These are phyloP conservation scores for Hydropotes inermis DNA, from an alignment of 2,113 vertebrate species.

Conservation along the genomic window DNA sequence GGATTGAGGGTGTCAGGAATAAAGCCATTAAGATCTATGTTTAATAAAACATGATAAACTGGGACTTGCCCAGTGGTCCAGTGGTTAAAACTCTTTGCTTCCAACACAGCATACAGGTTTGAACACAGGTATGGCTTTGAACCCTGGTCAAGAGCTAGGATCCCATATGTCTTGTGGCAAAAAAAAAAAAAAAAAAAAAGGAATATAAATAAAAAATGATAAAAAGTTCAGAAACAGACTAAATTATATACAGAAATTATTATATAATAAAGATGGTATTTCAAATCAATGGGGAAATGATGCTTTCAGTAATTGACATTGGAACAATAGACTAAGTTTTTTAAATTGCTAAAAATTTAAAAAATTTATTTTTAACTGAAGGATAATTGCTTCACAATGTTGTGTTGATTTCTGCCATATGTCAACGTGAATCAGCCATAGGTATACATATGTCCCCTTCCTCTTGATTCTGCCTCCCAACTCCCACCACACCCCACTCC, in stretches of 20 bases:
- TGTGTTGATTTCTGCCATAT: not conserved
- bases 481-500: not conserved
- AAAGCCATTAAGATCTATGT: not conserved
- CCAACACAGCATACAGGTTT: not conserved
- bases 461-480: not conserved
- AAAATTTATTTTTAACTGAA: not conserved
- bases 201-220: not conserved
- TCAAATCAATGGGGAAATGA: not conserved
- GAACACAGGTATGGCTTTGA: not conserved
- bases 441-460: not conserved
- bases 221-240: not conserved
- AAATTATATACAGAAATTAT: not conserved
- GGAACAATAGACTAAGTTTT: not conserved
- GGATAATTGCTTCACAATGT: not conserved
- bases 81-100: not conserved
- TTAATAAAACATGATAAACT: not conserved
- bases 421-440: not conserved
- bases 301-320: not conserved
- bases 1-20: not conserved
- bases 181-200: not conserved
- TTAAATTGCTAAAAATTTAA: constrained; percentile 21
- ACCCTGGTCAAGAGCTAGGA: not conserved
- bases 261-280: not conserved
- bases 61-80: not conserved
- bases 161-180: not conserved